Evolutionary conservation across 2,113 vertebrate genomes (phyloP).

Genomic region (Cichladusa arquata): DNA sequence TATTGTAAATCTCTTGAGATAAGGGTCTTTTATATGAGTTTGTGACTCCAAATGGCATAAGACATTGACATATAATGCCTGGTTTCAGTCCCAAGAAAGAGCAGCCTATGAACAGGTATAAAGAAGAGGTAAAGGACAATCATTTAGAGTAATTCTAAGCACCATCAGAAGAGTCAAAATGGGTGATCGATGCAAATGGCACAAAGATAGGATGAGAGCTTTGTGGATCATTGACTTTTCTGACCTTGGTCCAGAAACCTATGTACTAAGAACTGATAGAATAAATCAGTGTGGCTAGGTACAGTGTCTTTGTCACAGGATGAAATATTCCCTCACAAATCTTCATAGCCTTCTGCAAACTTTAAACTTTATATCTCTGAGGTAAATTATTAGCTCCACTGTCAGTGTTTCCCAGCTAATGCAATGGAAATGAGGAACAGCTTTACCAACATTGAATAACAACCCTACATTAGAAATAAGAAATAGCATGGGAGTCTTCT

Average conservation of each 20-base stretch:
- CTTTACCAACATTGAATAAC: not conserved
- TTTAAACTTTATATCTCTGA: not conserved
- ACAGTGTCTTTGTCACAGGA: not conserved
- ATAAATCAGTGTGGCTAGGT: not conserved
- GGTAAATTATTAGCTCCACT: conserved; percentile 22
- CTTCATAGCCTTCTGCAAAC: conserved; percentile 5
- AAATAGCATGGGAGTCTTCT: not conserved
- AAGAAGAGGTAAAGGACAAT: not conserved
- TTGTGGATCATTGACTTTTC: not conserved
- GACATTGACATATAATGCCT: not conserved
- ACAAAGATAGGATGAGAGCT: not conserved
- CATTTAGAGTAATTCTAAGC: not conserved
- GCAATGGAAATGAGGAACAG: not conserved
- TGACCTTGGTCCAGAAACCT: not conserved
- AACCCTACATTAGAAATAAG: not conserved
- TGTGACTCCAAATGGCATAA: not conserved
- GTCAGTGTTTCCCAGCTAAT: not conserved
- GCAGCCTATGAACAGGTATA: not conserved
- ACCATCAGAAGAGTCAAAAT: not conserved
- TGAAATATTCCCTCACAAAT: conserved; percentile 4
- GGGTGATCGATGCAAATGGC: not conserved
- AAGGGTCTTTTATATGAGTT: not conserved
- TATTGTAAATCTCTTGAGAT: not conserved
- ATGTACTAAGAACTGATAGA: not conserved
- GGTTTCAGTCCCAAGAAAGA: not conserved